These are phyloP conservation scores for Psittacula derbiana DNA, from an alignment of 2,797 vertebrate species.

Conservation along the genomic window DNA sequence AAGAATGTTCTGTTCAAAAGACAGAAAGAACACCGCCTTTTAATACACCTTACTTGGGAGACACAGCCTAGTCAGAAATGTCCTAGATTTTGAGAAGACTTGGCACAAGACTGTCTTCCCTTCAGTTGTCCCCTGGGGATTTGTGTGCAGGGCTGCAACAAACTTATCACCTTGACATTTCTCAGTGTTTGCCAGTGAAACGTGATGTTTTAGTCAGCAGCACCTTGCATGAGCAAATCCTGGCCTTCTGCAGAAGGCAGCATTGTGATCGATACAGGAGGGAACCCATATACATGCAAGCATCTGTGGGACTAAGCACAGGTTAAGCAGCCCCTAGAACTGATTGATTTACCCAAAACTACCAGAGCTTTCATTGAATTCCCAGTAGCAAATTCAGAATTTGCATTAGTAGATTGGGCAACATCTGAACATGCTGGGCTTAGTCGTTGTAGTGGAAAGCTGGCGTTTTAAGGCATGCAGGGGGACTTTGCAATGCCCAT, in stretches of 20 bases:
- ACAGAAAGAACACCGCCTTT: background rate
- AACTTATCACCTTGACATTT: background rate
- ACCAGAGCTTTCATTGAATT: background rate
- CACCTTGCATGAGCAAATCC: background rate
- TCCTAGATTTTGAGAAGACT: background rate
- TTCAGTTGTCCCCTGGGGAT: background rate
- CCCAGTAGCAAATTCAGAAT: background rate
- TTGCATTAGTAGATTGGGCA: background rate
- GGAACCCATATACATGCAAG: background rate
- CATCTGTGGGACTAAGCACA: background rate
- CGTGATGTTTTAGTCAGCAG: background rate
- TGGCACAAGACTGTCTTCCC: background rate
- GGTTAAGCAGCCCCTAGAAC: background rate
- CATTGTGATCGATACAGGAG: background rate
- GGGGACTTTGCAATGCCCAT: background rate
- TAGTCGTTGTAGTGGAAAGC: background rate
- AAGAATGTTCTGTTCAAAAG: background rate
- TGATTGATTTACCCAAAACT: background rate
- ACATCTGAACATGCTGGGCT: background rate
- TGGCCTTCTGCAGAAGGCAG: background rate
- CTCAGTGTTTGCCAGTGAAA: background rate
- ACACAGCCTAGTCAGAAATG: background rate
- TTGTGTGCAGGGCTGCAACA: background rate
- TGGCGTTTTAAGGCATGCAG: background rate
- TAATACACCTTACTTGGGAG: background rate